Evolutionary conservation across 2,113 vertebrate species (phyloP).

Genomic region (Plotosus lineatus): DNA sequence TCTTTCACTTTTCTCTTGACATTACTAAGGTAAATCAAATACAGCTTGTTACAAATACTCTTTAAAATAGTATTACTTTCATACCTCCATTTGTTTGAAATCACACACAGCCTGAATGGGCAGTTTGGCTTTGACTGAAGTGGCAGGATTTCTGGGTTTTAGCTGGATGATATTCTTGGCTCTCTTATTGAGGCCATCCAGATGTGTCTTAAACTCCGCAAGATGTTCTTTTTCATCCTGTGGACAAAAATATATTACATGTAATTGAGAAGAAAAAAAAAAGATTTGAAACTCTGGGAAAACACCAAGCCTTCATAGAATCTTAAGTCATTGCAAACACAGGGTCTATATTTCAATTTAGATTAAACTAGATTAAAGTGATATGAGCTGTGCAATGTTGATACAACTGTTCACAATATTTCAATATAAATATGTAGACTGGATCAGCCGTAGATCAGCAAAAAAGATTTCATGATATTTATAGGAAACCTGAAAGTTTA

Average conservation of each 20-base stretch:
- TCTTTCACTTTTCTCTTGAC: neutral
- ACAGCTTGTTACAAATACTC: neutral
- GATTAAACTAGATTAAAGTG: neutral
- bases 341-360: neutral
- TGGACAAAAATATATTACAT: neutral
- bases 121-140: conserved; percentile 70
- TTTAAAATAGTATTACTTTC: neutral
- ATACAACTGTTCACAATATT: neutral
- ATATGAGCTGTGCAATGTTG: neutral
- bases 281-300: neutral
- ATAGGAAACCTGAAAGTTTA: neutral
- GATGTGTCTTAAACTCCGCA: conserved; percentile 77
- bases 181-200: conserved; percentile 79
- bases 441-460: neutral
- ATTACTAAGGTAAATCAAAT: neutral
- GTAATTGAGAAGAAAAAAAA: too few relatives aligned
- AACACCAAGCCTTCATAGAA: neutral
- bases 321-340: neutral
- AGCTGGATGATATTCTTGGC: conserved; percentile 85
- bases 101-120: conserved; percentile 87
- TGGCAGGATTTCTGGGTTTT: conserved; percentile 79
- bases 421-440: neutral
- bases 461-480: neutral
- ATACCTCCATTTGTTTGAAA: conserved; percentile 95
- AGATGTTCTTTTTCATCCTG: conserved; percentile 92